Base-by-base conservation (phyloP, 1,140 invertebrate genomes). In the Mycetomoellerius zeteki region DNA sequence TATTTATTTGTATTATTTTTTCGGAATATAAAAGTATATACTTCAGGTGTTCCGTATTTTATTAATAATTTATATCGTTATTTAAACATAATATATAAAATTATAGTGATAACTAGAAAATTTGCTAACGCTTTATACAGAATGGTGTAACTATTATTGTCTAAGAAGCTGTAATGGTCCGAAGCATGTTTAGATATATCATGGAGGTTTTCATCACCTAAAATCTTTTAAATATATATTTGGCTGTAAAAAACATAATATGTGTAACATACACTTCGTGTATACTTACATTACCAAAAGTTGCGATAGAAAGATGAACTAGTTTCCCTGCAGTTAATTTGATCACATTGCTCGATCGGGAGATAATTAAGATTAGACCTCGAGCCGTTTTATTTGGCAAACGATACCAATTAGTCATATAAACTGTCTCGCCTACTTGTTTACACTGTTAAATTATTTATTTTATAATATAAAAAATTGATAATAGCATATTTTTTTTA, bases 261-360 rank as follows among this genome's bases (percentile, higher is more conserved):
- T 37, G 7, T 37, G 7, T 7, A 37, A 30, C 12, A n/a, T 14
- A 73, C 33, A 37, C 0, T 76, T 12, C 12, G 16, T 58, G 8
- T 78, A n/a, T n/a, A 90, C 89, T 75, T 72, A 93, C 92, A 19
- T 86, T 67, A 60, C 88, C 86, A 69, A 91, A 93, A 76, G 82
- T 91, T n/a, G 52, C 58, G 10, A 91, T 58, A 14, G 90, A 91
- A 62, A 89, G 75, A 47, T 88, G 62, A 14, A 81, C 60, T 50
- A 92, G 76, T 88, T 86, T 91, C 62, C 91, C 91, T 72, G 91
- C 91, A 33, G 91, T 91, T 64, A 92, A 85, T 77, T 85, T 87
- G 37, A 88, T 86, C 16, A 73, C 65, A 1, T 0, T 62, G 64
- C 86, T 90, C 7, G 91, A 89, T 52, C 88, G 92, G 19, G 85